Evolutionary conservation across 2,888 invertebrate genomes (phyloP), one percentile per base, ranked within the genome.

Genomic region (Meliscaeva auricollis): DNA sequence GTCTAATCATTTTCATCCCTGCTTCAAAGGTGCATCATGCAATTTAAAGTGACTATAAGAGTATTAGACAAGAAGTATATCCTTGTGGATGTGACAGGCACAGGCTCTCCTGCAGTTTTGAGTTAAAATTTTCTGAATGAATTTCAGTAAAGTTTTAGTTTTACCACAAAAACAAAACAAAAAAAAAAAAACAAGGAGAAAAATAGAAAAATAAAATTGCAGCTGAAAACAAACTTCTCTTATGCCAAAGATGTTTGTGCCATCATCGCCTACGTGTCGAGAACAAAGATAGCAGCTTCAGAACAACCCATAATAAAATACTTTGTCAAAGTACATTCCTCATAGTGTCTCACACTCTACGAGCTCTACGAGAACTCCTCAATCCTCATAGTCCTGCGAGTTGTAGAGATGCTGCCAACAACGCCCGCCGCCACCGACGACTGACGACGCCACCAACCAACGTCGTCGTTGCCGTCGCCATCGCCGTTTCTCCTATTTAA

Each of bases 11-110:
- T 54, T 54, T 17, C 46, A 26, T 30, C 26, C 44, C 44, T 44
- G 26, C 60, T 60, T 52, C 41, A 41, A 62, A 74, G 54, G 56
- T 69, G 69, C 17, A 73, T 60, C 68, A 64, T n/a, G 66, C 58
- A 70, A 32, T 69, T 70, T 70, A 56, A 77, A 41, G 70, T 22
- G 50, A 4, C n/a, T 32, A 15, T 32, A 8, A 70, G 44, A 70
- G 70, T 50, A 54, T 83, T 69, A 69, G 56, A 83, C 50, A 69
- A 83, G 74, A n/a, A n/a, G n/a, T 78, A 30, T 77, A 73, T 77
- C 62, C 60, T 0, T 38, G 38, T 46, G 52, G 17, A 48, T 68
- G 62, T 74, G 69, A 79, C 50, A 58, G 64, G 52, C 52, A n/a
- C n/a, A 50, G 15, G 46, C 15, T 30, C 22, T 26, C 22, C 3